These are phyloP conservation scores for Homarus gammarus DNA, from an alignment of 2,888 invertebrate genomes.

Conservation along the genomic window DNA sequence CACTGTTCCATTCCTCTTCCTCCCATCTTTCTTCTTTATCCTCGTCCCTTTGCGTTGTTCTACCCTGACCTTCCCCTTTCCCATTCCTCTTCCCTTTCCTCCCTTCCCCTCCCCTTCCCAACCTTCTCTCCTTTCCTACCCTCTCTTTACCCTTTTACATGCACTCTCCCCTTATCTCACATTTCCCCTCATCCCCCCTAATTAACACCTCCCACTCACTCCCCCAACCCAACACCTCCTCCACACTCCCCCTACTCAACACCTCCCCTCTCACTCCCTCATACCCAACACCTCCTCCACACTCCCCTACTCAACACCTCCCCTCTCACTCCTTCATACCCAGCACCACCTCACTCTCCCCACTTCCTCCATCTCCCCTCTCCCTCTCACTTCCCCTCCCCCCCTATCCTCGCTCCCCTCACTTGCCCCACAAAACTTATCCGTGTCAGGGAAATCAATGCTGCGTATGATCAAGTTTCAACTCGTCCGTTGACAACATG, in stretches of 20 bases:
- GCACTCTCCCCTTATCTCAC: too few relatives aligned
- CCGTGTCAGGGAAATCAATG: conserved; percentile 47
- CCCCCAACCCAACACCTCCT: background rate
- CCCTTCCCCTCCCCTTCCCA: background rate
- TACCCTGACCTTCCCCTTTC: background rate
- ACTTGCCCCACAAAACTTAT: background rate
- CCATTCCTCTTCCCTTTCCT: background rate
- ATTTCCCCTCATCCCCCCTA: too few relatives aligned
- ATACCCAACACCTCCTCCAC: background rate
- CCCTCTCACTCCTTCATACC: too few relatives aligned
- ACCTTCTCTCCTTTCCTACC: background rate
- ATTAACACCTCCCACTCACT: background rate
- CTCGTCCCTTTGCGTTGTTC: too few relatives aligned
- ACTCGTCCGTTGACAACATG: conserved; percentile 25
- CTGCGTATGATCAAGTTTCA: conserved; percentile 51
- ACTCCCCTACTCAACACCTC: background rate
- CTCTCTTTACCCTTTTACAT: too few relatives aligned
- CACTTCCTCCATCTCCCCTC: conserved; percentile 36
- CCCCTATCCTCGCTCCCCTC: background rate
- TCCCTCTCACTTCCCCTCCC: background rate
- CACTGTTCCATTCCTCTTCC: background rate
- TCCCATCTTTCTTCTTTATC: background rate
- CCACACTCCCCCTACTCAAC: conserved; percentile 4
- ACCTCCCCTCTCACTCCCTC: background rate
- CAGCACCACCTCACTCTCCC: background rate